phyloP scores from a whole-genome alignment of 2,113 vertebrate species.

The Noctilio leporinus region DNA sequence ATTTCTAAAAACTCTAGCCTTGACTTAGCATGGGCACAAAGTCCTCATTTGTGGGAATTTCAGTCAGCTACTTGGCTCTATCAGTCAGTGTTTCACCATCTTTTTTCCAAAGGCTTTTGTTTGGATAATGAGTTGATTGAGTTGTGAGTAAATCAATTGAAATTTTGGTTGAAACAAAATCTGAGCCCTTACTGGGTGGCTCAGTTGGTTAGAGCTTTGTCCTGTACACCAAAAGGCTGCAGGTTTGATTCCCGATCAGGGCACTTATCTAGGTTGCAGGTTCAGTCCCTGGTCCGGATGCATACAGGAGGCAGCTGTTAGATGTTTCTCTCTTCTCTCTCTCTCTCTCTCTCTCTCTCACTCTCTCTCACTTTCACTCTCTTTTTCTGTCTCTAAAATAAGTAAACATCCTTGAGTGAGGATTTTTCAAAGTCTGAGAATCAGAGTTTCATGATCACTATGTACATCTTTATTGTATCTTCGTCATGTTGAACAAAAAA shows the following conservation, averaged over 20 bases:
- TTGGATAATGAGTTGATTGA: background rate
- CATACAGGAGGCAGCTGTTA: no score
- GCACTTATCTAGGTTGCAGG: no score
- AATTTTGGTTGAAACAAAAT: background rate
- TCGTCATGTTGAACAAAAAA: background rate
- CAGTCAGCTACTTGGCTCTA: background rate
- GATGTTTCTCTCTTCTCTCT: no score
- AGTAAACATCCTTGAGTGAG: no score
- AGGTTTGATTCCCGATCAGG: no score
- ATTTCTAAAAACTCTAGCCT: background rate
- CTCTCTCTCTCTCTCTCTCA: no score
- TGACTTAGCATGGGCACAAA: background rate
- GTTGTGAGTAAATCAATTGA: background rate
- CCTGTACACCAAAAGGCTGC: no score
- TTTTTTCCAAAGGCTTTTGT: slow-evolving; percentile 1
- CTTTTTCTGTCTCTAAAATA: no score
- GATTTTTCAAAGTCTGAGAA: background rate
- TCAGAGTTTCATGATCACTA: background rate
- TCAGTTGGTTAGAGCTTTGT: no score
- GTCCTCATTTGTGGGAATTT: background rate
- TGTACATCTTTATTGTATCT: background rate
- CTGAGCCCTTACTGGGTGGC: background rate
- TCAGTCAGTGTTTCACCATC: background rate
- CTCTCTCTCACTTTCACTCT: no score
- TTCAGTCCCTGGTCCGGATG: no score